These are phyloP conservation scores for Hydrochoerus hydrochaeris DNA, from an alignment of 2,113 vertebrate genomes.

Conservation along the genomic window DNA sequence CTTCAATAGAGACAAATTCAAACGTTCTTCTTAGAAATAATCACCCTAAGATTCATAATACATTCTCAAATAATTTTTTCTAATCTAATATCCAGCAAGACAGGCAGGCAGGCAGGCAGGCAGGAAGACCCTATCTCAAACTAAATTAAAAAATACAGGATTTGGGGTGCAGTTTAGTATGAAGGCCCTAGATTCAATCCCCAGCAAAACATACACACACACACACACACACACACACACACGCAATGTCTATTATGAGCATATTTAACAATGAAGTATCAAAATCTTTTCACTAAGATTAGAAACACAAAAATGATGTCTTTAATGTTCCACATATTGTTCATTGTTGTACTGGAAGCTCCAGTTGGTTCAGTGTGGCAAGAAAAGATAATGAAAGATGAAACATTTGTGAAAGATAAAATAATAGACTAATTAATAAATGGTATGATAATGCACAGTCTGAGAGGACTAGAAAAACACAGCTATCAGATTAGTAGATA, in stretches of 20 bases:
- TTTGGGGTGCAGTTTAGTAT: not conserved
- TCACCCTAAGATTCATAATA: not conserved
- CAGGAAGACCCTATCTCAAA: not conserved
- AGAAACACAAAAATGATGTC: not conserved
- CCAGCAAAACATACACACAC: not conserved
- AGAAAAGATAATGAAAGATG: not conserved
- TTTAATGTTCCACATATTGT: not conserved
- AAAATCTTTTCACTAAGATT: not conserved
- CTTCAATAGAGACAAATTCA: not conserved
- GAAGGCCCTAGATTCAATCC: not conserved
- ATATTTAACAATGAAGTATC: not conserved
- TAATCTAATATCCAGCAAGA: not conserved
- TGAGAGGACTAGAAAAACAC: not conserved
- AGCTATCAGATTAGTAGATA: not conserved
- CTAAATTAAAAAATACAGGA: not conserved
- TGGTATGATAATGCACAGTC: not conserved
- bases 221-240: not conserved
- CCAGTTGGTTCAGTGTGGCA: not conserved
- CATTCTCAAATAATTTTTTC: not conserved
- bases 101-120: not conserved
- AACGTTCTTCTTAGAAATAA: not conserved
- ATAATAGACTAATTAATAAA: not conserved
- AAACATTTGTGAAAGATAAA: not conserved
- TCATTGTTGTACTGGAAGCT: not conserved
- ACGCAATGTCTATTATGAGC: not conserved